A percentile compares a stretch with the other conserved stretches of the same genome.
Conservation (phyloP, 53 echinoderm and acorn worm genomes). For the Paelopatides confundens region DNA sequence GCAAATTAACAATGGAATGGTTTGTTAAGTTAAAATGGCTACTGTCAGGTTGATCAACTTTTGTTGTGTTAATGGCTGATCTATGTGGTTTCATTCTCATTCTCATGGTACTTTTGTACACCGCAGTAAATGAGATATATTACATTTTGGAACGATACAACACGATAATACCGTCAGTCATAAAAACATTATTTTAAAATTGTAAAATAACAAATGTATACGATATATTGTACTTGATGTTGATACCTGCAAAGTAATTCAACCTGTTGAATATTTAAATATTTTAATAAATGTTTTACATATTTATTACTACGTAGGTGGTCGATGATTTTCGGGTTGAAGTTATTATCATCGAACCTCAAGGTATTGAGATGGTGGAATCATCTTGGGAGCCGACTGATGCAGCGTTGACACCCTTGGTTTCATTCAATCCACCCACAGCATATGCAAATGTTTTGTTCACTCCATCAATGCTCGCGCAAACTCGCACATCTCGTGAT, state of each 20-base stretch:
- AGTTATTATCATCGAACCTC: constrained; percentile 75
- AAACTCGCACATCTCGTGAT: constrained; percentile 51
- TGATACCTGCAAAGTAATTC: neutral
- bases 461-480: constrained; percentile 56
- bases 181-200: too few relatives aligned
- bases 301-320: constrained; percentile 37
- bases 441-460: constrained; percentile 55
- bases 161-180: too few relatives aligned
- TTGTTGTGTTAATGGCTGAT: too few relatives aligned
- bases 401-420: neutral
- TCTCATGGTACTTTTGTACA: too few relatives aligned
- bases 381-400: constrained; percentile 62
- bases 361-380: constrained; percentile 72
- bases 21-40: too few relatives aligned
- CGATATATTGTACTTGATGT: neutral
- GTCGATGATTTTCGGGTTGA: constrained; percentile 67
- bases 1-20: too few relatives aligned
- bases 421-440: constrained; percentile 11
- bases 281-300: neutral
- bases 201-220: too few relatives aligned
- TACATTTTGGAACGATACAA: too few relatives aligned
- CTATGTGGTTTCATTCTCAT: too few relatives aligned
- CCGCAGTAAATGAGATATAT: too few relatives aligned
- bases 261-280: too few relatives aligned
- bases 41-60: too few relatives aligned